Evolutionary conservation across 1,140 invertebrate genomes (phyloP).

Genomic region (Listronotus oregonensis): DNA sequence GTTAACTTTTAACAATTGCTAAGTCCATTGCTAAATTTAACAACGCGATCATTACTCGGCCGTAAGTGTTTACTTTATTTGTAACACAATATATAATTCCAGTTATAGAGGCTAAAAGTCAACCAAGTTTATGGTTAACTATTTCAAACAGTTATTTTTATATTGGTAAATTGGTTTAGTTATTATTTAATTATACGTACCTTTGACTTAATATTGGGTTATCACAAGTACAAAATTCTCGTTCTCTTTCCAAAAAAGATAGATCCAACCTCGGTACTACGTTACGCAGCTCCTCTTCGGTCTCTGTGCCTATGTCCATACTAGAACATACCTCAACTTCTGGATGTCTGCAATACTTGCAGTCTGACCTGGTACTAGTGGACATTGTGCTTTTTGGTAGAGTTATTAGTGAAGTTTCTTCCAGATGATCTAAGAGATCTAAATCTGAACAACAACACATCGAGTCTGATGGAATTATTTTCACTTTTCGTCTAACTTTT

Average conservation of each 20-base stretch:
- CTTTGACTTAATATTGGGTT: conserved; percentile 25
- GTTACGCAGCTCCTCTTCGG: conserved; percentile 16
- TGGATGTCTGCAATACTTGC: conserved; percentile 12
- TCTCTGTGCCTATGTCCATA: conserved; percentile 13
- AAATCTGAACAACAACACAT: conserved; percentile 15
- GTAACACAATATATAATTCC: too few relatives aligned
- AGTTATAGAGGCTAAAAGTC: too few relatives aligned
- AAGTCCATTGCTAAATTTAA: too few relatives aligned
- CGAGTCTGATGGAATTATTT: not conserved
- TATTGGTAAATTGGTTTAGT: too few relatives aligned
- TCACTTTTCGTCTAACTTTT: conserved; percentile 14
- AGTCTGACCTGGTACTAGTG: conserved; percentile 27
- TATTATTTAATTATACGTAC: not conserved
- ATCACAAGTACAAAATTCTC: conserved; percentile 15
- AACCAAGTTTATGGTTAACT: too few relatives aligned
- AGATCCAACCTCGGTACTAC: conserved; percentile 30
- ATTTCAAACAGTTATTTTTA: too few relatives aligned
- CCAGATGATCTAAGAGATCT: conserved; percentile 3
- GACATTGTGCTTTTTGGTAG: conserved; percentile 30
- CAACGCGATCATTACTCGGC: too few relatives aligned
- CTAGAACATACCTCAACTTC: not conserved
- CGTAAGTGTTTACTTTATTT: too few relatives aligned
- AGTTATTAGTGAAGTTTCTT: conserved; percentile 15
- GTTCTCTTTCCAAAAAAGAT: conserved; percentile 17
- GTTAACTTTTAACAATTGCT: too few relatives aligned